These are phyloP conservation scores for Zaprionus nigranus DNA, from an alignment of 1,140 invertebrate genomes.

Conservation along the genomic window DNA sequence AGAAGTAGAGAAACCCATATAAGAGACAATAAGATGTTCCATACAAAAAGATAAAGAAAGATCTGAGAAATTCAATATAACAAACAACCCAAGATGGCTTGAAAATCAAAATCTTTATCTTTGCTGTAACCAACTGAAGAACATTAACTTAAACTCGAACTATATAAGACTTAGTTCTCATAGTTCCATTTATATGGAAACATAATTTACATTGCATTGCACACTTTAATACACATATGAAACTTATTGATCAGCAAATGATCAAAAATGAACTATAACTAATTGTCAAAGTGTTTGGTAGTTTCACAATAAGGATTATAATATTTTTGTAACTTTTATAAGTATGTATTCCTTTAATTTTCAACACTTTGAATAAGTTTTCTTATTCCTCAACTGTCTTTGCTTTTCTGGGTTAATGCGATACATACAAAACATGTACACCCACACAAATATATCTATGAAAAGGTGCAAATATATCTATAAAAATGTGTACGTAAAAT, in stretches of 20 bases:
- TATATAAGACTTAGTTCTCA: too few species aligned
- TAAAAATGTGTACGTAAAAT: background rate
- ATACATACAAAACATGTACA: slow-evolving; percentile 38
- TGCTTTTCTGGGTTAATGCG: slow-evolving; percentile 33
- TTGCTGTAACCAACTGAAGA: background rate
- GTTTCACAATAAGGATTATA: too few species aligned
- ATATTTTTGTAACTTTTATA: background rate
- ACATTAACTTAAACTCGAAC: too few species aligned
- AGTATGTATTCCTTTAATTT: background rate
- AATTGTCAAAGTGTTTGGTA: background rate
- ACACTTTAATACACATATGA: too few species aligned
- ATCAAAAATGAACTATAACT: too few species aligned
- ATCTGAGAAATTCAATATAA: background rate
- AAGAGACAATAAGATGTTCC: too few species aligned
- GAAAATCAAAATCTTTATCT: background rate
- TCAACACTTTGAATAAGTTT: background rate
- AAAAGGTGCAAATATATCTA: slow-evolving; percentile 1
- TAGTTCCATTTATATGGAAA: too few species aligned
- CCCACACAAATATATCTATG: background rate
- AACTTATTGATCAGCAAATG: too few species aligned
- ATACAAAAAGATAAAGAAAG: background rate
- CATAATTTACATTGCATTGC: too few species aligned
- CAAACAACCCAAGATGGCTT: background rate
- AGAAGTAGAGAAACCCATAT: background rate
- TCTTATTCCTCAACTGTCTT: background rate